Base-by-base conservation (phyloP, 1,140 invertebrate species). In the Danaus plexippus region DNA sequence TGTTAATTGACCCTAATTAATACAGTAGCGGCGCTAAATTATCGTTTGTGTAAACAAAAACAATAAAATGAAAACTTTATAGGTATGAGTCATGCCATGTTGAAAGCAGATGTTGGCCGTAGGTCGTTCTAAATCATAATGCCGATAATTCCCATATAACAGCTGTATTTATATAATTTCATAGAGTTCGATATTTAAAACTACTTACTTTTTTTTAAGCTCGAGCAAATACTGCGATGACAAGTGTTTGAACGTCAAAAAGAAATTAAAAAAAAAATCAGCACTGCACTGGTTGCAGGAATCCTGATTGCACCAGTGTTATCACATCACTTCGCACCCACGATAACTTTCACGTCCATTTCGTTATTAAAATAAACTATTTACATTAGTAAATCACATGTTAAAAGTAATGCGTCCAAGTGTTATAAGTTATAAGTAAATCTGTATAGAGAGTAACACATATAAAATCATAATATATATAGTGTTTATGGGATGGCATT, bases 361-460 rank as follows among this genome's bases (percentile, higher is more conserved):
- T 79, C 64, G 64, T 62, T 76, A 69, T 68, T 69, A 67, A 69
- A 71, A 73, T 71, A 74, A 74, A 79, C 67, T 77, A 79, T 79
- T 78, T 73, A 80, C 73, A 80, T 79, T 74, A 68, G 50, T 67
- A 71, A 32, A 83, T 83, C 76, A 83, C 77, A 80, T 83, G 71
- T 77, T 79, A 61, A 55, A 57, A 71, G 54, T 63, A 63, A 60
- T 48, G 43, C 53, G 62, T 61, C 54, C 61, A 49, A 52, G 42
- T 54, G 63, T 54, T 43, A 59, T 63, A 60, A 59, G 50, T 67
- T 63, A 63, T 48, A 47, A 57, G 18, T 61, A 62, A 66, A 64
- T 56, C 43, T 61, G 44, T 48, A 52, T 18, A 41, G 54, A 46
- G 52, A 59, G 47, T 56, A 52, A 67, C 46, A 64, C 52, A 69